Evolutionary conservation across 2,113 vertebrate genomes (phyloP).

Genomic region (Scortum barcoo): DNA sequence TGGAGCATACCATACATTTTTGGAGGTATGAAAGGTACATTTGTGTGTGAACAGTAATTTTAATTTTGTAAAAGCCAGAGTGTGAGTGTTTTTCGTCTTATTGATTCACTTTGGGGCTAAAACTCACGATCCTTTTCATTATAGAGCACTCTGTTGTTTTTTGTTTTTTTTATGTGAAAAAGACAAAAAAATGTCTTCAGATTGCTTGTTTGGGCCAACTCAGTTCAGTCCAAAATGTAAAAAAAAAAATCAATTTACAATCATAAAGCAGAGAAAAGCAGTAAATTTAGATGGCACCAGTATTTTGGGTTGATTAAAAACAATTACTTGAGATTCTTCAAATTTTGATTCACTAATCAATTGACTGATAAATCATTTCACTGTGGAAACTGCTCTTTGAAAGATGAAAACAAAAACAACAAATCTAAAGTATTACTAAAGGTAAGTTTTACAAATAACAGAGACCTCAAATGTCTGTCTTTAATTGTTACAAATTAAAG

Average conservation of each 20-base stretch:
- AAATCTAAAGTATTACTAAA: background rate
- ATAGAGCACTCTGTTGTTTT: background rate
- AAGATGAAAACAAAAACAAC: background rate
- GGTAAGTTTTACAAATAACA: background rate
- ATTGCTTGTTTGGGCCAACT: background rate
- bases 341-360: background rate
- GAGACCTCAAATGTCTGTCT: background rate
- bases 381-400: too few species aligned
- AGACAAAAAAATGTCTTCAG: background rate
- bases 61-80: background rate
- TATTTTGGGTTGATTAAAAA: background rate
- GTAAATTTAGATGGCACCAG: background rate
- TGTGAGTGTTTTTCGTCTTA: background rate
- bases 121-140: background rate
- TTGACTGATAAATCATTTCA: background rate
- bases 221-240: background rate
- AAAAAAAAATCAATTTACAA: too few species aligned
- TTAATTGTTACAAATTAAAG: background rate
- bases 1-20: slow-evolving; percentile 7
- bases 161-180: background rate
- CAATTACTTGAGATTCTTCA: too few species aligned
- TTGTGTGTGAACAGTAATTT: background rate
- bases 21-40: background rate
- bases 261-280: background rate
- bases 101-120: background rate